These are phyloP conservation scores for Erebia epiphron DNA, from an alignment of 2,888 invertebrate species.

Conservation along the genomic window DNA sequence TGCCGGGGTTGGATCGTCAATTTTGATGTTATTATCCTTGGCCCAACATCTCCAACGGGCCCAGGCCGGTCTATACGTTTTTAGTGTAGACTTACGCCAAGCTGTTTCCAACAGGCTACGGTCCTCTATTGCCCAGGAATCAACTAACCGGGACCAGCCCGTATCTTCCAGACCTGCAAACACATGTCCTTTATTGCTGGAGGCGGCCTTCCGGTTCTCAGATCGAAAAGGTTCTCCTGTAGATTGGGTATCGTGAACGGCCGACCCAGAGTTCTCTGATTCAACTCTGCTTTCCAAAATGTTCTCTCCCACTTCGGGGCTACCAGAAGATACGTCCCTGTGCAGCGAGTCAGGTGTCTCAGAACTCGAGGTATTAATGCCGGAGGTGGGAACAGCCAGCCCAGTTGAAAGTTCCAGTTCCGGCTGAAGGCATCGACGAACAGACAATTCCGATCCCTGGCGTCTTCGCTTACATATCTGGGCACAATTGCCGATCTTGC, in stretches of 20 bases:
- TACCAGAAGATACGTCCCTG: neutral
- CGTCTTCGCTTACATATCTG: conserved; percentile 8
- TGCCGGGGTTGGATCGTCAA: neutral
- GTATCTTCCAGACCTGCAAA: neutral
- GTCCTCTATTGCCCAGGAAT: neutral
- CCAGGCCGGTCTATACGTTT: conserved; percentile 9
- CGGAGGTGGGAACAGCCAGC: conserved; percentile 7
- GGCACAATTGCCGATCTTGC: neutral
- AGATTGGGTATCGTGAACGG: conserved; percentile 3
- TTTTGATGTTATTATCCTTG: neutral
- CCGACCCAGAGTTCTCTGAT: neutral
- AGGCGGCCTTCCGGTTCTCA: neutral
- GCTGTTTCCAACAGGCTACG: neutral
- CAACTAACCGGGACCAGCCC: conserved; percentile 2
- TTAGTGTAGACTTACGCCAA: conserved; percentile 3
- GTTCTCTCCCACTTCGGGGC: neutral
- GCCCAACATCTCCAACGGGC: conserved; percentile 1
- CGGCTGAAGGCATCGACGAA: conserved; percentile 8
- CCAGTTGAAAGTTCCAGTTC: neutral
- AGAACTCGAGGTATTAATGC: neutral
- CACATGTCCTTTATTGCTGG: neutral
- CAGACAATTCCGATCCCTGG: neutral
- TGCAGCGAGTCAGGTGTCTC: neutral
- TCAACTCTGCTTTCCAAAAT: neutral
- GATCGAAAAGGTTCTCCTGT: neutral